Evolutionary conservation across 2,797 vertebrate species (phyloP).

Genomic region (Squalus acanthias): DNA sequence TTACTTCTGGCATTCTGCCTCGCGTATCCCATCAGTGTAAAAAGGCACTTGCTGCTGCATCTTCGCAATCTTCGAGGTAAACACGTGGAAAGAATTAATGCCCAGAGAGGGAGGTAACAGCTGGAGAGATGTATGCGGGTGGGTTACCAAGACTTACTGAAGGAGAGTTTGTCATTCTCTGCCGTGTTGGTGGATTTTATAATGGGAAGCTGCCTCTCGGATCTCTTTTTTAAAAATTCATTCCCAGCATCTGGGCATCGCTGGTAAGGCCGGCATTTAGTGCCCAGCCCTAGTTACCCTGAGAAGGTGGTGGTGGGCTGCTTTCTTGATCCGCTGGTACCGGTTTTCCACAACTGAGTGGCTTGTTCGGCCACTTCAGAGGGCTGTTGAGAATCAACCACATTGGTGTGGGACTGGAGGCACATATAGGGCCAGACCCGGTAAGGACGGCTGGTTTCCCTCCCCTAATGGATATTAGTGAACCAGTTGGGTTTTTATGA

Average conservation of each 20-base stretch:
- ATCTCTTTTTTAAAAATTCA: background rate
- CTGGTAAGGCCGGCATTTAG: background rate
- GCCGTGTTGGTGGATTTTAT: background rate
- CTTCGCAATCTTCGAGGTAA: background rate
- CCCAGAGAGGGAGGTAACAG: background rate
- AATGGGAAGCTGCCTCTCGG: background rate
- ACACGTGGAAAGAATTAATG: background rate
- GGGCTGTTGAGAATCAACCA: background rate
- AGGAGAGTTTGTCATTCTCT: background rate
- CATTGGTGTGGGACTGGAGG: background rate
- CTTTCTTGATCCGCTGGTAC: background rate
- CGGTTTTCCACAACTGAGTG: background rate
- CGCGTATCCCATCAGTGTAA: background rate
- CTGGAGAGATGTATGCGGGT: background rate
- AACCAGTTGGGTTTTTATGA: background rate
- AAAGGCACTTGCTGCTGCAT: background rate
- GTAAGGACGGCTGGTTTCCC: background rate
- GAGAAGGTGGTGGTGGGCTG: background rate
- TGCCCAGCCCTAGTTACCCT: background rate
- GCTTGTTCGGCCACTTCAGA: background rate
- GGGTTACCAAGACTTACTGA: background rate
- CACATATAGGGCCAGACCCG: background rate
- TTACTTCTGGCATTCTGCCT: constrained; percentile 8
- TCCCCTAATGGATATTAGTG: background rate
- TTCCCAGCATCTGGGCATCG: too few species aligned